phyloP scores from a whole-genome alignment of 2,113 vertebrate species.

The Poeciliopsis occidentalis region DNA sequence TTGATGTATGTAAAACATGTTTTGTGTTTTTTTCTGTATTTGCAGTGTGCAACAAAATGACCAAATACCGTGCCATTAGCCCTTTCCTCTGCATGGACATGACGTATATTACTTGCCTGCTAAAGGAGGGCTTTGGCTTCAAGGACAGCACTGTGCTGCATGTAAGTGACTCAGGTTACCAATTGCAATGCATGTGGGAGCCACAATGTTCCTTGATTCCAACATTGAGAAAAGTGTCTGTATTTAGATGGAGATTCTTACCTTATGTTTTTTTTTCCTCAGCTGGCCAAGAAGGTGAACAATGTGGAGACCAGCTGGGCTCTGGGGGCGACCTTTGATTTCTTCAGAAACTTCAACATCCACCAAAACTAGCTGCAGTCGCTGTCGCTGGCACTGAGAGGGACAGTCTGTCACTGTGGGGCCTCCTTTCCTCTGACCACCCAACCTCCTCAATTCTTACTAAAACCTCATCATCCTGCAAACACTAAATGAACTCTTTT shows the following conservation, averaged over 20 bases:
- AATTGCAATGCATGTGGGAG: too few relatives aligned
- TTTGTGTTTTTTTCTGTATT: conserved; percentile 41
- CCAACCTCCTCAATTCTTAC: conserved; percentile 25
- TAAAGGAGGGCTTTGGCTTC: conserved; percentile 97
- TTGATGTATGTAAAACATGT: conserved; percentile 12
- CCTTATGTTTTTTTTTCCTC: conserved; percentile 51
- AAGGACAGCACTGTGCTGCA: conserved; percentile 89
- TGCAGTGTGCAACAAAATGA: conserved; percentile 93
- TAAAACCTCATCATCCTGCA: conserved; percentile 55
- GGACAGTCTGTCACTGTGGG: conserved; percentile 59
- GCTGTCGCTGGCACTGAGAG: conserved; percentile 69
- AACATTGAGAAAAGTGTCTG: background rate
- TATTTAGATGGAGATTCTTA: conserved; percentile 12
- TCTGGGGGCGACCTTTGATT: conserved; percentile 93
- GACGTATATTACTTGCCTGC: conserved; percentile 92
- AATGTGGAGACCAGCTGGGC: conserved; percentile 98
- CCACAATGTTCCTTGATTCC: background rate
- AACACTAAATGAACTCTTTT: conserved; percentile 61
- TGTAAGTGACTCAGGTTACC: conserved; percentile 72
- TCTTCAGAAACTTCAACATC: conserved; percentile 89
- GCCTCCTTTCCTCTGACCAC: conserved; percentile 47
- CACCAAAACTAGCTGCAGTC: conserved; percentile 70
- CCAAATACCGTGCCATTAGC: conserved; percentile 87
- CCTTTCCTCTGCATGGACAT: conserved; percentile 99
- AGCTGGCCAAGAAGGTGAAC: conserved; percentile 97